Evolutionary conservation across 2,797 vertebrate species (phyloP), one percentile per base, ranked within the genome.

Genomic region (Melanotaenia trifasciata): DNA sequence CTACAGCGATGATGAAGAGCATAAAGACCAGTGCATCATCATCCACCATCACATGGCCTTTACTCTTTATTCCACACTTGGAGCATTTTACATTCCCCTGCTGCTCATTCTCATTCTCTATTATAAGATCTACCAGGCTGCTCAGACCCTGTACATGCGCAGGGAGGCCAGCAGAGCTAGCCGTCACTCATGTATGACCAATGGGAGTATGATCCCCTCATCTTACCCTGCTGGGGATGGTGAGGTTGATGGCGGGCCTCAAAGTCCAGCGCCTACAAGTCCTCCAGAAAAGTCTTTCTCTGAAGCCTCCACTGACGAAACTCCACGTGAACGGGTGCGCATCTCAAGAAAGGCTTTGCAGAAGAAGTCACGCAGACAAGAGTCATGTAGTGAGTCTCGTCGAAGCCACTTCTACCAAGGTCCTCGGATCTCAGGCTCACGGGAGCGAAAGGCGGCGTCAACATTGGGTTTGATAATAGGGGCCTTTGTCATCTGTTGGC

Each of bases 401-500:
- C 92, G 95, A 0, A 96, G 96, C 38, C 96, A 95, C 87, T 91
- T 96, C 26, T 95, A 95, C 93, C 95, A 95, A 87, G 96, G 94
- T 54, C 96, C 96, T 32, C 96, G 95, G 58, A 97, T 99, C 89
- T 99, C 97, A 14, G 96, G 96, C 74, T 94, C 96, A 2, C 93
- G 98, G 77, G 98, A 99, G 78, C 88, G 96, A 70, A 98, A 96
- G 85, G 98, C 98, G 1, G 98, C 98, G 18, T 98, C 96, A 3
- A 99, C 97, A 0, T 77, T 99, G 78, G 98, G 98, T 22, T 90
- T 99, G 81, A 99, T 99, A 84, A 87, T 99, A 78, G 98, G 98
- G 13, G 98, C 98, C 1, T 99, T 99, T 79, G 96, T 99, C 59
- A 94, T 99, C 86, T 99, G 98, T 85, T 99, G 98, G 98, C 90